Evolutionary conservation across 2,113 vertebrate species (phyloP), one percentile per base, ranked within the genome.

Genomic region (Procavia capensis): DNA sequence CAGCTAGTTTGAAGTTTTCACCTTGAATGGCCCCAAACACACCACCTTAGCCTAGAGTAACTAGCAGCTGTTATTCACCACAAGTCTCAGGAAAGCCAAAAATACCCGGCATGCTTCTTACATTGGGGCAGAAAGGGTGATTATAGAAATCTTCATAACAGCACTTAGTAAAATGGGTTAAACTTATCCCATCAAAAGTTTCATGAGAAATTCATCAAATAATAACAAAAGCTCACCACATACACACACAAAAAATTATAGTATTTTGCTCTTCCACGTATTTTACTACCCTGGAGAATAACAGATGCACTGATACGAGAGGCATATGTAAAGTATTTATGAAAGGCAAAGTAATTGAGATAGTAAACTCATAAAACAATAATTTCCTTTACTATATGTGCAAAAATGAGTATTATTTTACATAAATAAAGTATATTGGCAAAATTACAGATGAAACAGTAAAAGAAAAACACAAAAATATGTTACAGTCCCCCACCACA

Each of bases 341-440:
- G 86, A 90, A 80, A 70, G 20, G 75, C 95, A 81, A 96, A 97
- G 90, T 79, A 97, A 96, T 66, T 70, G 96, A 88, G 2, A 29
- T 96, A 97, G 95, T 47, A 92, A 98, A 95, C 59, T 80, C 80
- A 95, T 94, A 93, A 96, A 97, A 95, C 83, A 96, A 90, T 94
- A 94, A 95, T 82, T 47, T 81, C 83, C 19, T 93, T 95, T 74
- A 95, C 57, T 96, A 84, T 87, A 93, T 85, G 45, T 95, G 72
- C 91, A 97, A 94, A 95, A 96, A 78, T 76, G 61, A 75, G 64
- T 95, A 57, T 93, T 83, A n/a, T 90, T 96, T 95, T 72, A 95
- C 74, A 94, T 97, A 94, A 94, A 96, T 82, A 90, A 93, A 97
- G 86, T 81, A 41, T 31, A 79, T 47, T 75, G 47, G 14, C 36